Evolutionary conservation across 2,888 invertebrate genomes (phyloP), one percentile per base, ranked within the genome.

Genomic region (Athalia rosae): DNA sequence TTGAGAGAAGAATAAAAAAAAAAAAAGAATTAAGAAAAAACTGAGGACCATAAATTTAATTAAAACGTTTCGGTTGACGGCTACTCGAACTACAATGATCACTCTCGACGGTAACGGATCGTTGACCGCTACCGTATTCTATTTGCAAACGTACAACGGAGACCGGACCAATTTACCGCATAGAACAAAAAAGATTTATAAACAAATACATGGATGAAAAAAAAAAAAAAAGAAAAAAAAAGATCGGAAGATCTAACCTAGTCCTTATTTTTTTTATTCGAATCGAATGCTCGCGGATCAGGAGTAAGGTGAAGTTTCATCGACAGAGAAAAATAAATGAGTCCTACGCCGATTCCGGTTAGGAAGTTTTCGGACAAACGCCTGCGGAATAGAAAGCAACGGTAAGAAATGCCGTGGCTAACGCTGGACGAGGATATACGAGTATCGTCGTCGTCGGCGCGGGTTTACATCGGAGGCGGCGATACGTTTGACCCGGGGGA

Each of bases 331-430:
- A 28, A 28, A 28, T 28, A 28, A 28, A 48, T 9, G 8, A 9
- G 13, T 47, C 2, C 13, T 59, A 41, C 8, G 9, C 2, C 3
- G n/a, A 41, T 28, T 28, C 28, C 28, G 62, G 43, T 43, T 7
- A 4, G 43, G 9, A 41, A 43, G 43, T 43, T 43, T 41, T 28
- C 41, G 62, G n/a, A 41, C 53, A 53, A 13, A 69, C 69, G 69
- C 69, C 69, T 56, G 56, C 50, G 56, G 69, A 69, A 69, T 69
- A 69, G 69, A 69, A 69, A 69, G 69, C 69, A 56, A 28, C 28
- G 28, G 53, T 56, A n/a, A n/a, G 7, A 69, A 53, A 41, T 53
- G 53, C 41, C 7, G 28, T 28, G 28, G 28, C 28, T 28, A 28
- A 28, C 28, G 28, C 28, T 69, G 69, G 56, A 53, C 53, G 53